Percentiles rank a stretch among this genome's conserved stretches.
phyloP scores from a whole-genome alignment of 2,113 vertebrate species.

The Labeo rohita region DNA sequence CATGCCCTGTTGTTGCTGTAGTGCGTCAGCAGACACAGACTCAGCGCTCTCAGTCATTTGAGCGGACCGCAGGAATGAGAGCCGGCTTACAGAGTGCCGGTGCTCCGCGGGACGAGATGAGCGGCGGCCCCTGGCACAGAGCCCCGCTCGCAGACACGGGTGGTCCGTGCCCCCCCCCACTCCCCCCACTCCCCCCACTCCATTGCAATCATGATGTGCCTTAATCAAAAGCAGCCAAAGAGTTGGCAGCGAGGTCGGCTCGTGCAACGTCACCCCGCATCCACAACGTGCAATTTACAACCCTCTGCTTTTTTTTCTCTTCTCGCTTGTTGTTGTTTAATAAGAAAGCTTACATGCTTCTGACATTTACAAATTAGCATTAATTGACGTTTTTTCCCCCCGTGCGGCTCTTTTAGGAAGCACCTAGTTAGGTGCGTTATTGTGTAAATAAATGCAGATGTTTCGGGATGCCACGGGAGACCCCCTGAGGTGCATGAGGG shows the following conservation, averaged over 20 bases:
- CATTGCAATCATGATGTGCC: conserved; percentile 25
- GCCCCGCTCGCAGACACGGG: conserved; percentile 32
- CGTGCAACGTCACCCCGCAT: conserved; percentile 22
- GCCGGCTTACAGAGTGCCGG: not conserved
- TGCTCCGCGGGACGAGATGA: conserved; percentile 11
- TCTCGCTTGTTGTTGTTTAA: conserved; percentile 62
- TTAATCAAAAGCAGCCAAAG: conserved; percentile 50
- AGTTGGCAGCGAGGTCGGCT: conserved; percentile 28
- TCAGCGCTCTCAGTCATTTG: conserved; percentile 19
- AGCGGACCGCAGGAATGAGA: conserved; percentile 20
- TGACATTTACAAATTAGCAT: conserved; percentile 75
- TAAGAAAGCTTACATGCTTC: conserved; percentile 52
- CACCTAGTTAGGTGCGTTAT: conserved; percentile 76
- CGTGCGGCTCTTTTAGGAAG: conserved; percentile 69
- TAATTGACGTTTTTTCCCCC: conserved; percentile 62
- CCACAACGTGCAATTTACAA: conserved; percentile 63
- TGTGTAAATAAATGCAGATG: conserved; percentile 81
- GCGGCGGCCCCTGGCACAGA: conserved; percentile 12
- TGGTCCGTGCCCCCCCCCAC: conserved; percentile 37
- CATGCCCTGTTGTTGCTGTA: conserved; percentile 42
- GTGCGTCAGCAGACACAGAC: conserved; percentile 35
- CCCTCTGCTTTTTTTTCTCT: conserved; percentile 24
- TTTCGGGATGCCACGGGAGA: conserved; percentile 67
- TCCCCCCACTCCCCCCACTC: not conserved
- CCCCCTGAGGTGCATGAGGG: conserved; percentile 61